Evolutionary conservation across 2,888 invertebrate species (phyloP).

Genomic region (Leptinotarsa rubiginosa): DNA sequence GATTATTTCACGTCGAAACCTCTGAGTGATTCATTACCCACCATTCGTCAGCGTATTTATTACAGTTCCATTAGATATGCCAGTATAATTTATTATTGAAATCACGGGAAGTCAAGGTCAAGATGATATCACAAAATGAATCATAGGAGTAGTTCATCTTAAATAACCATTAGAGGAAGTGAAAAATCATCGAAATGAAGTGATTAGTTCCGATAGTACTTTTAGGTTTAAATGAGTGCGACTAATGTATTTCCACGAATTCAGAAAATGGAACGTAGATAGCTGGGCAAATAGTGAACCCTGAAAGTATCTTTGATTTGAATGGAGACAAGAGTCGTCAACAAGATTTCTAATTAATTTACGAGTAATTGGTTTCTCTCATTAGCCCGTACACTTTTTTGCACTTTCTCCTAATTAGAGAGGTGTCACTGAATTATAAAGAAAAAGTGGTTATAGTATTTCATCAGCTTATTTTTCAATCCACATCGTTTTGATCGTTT

Average conservation of each 20-base stretch:
- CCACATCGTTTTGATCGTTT: no score
- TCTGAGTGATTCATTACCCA: not conserved
- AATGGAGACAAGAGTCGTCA: not conserved
- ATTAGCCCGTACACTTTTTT: not conserved
- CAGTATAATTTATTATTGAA: not conserved
- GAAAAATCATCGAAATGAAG: not conserved
- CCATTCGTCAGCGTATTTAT: not conserved
- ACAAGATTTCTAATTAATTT: not conserved
- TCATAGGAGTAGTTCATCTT: not conserved
- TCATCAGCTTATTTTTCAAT: no score
- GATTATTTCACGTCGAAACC: not conserved
- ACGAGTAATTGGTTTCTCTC: not conserved
- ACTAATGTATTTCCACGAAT: conserved; percentile 1
- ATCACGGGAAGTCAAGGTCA: conserved; percentile 4
- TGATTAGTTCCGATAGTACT: not conserved
- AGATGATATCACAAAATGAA: conserved; percentile 14
- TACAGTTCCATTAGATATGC: conserved; percentile 3
- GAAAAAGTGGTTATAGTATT: not conserved
- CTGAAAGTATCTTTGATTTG: not conserved
- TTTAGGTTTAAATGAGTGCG: not conserved
- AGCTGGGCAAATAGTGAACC: not conserved
- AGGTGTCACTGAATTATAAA: not conserved
- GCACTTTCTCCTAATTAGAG: not conserved
- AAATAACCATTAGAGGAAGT: conserved; percentile 16
- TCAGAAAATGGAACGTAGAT: not conserved